These are phyloP conservation scores for Ahaetulla prasina DNA, from an alignment of 2,113 vertebrate genomes.

Conservation along the genomic window DNA sequence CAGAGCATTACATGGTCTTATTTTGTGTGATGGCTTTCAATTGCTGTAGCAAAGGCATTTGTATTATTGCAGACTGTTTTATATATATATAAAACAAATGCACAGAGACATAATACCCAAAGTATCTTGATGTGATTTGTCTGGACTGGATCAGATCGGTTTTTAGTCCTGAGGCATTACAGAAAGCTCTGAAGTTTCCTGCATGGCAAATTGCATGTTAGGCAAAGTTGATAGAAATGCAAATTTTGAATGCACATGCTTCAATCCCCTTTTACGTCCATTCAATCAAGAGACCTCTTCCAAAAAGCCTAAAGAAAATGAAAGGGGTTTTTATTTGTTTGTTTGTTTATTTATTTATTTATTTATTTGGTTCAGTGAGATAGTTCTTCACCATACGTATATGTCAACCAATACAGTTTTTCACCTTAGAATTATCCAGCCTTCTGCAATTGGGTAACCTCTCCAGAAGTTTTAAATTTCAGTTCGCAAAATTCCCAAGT, in stretches of 20 bases:
- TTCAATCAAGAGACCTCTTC: background rate
- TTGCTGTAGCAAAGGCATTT: too few relatives aligned
- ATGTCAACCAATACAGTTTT: background rate
- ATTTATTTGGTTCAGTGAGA: background rate
- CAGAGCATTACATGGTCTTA: too few relatives aligned
- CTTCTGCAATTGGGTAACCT: background rate
- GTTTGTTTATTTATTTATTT: background rate
- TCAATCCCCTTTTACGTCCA: background rate
- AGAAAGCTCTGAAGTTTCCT: conserved; percentile 41
- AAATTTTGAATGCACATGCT: conserved; percentile 14
- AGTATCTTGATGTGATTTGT: conserved; percentile 8
- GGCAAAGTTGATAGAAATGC: conserved; percentile 13
- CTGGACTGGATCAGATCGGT: conserved; percentile 6
- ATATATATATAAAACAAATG: background rate
- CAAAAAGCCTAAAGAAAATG: background rate
- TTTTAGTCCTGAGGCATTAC: conserved; percentile 1
- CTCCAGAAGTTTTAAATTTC: background rate
- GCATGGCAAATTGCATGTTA: conserved; percentile 16
- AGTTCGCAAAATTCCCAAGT: background rate
- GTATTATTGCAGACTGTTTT: too few relatives aligned
- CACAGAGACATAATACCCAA: background rate
- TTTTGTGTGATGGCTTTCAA: too few relatives aligned
- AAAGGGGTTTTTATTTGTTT: background rate
- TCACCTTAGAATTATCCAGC: background rate
- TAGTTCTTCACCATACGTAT: background rate